Base-by-base conservation (phyloP, 1,140 invertebrate genomes). In the Drosophila azteca region DNA sequence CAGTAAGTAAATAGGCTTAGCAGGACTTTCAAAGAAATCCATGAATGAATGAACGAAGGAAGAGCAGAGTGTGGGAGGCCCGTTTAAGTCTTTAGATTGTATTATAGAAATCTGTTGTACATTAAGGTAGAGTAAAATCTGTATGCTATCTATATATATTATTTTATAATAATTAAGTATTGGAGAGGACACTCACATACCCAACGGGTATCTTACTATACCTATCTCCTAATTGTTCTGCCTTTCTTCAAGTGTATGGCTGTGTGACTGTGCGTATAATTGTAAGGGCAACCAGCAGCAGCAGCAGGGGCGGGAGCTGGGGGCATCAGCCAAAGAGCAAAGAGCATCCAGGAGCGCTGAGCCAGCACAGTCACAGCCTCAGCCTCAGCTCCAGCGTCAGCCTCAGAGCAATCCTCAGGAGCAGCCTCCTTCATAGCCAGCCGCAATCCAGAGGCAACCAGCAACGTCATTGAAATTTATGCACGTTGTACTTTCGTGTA, bases 381-480 rank as follows among this genome's bases (percentile, higher is more conserved):
- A 35, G 2, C 15, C 51, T 20, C 15, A 11, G 11, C 15, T 31
- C 11, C 31, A 15, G 29, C 8, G 8, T 26, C 13, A 8, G 11
- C 31, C 31, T 9, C 57, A 51, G 45, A 29, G 6, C 9, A 15
- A 62, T 31, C 4, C 9, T 4, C 6, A 3, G 29, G 13, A 55
- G 43, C 13, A 54, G 53, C 13, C 17, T 43, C 35, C 35, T 39
- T 39, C 35, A 39, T 13, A 11, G 59, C 74, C 59, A 20, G 17
- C 17, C 60, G 64, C 69, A 69, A 74, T 59, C 43, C 61, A 31
- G 53, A 52, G 45, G 67, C 64, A 73, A 64, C 53, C 54, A 61
- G 72, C 68, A 84, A 68, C 83, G 83, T 83, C 83, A 88, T 88
- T 88, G 83, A 88, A 88, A 88, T 88, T 88, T 88, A 88, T 88